Base-by-base conservation (phyloP, 1,140 invertebrate species). In the Arctopsyche grandis region DNA sequence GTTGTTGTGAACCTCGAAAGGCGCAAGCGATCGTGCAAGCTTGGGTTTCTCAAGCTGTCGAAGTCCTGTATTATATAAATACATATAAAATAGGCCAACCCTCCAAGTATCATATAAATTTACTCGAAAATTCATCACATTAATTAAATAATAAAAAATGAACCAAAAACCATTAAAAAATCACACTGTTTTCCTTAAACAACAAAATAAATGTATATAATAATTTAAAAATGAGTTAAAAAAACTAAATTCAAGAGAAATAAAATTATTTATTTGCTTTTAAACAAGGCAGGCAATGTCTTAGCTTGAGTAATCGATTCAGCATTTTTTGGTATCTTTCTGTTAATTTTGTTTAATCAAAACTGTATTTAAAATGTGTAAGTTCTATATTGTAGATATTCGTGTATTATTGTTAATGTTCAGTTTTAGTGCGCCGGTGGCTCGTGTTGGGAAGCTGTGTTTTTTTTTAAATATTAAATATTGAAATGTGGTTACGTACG, bases 271-370 rank as follows among this genome's bases (percentile, higher is more conserved):
- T 44, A 38, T 70, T 22, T 70, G 29, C 14, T 22, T 38, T 38
- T 75, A 77, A 48, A 44, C 9, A 79, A 80, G 79, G 78, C 78
- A 83, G 82, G 82, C 82, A 83, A 83, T 83, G 79, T 83, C 82
- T 83, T 81, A 81, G 48, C 80, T 83, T 81, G 78, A 77, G 78
- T 83, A 83, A 83, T 81, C 82, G 82, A 83, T 83, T 83, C 78
- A 83, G 82, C 82, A 76, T 78, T 75, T 48, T 83, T 83, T 75
- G 81, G 82, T 80, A 76, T 78, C 52, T 26, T 75, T 56, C 24
- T 75, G 56, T 71, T 38, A 4, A 1, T 38, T 38, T 38, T 38
- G 7, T 38, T 38, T 38, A 38, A 38, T 38, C 29, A 38, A 38
- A 38, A n/a, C n/a, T 38, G 29, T 38, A 38, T 38, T 38, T 48